These are phyloP conservation scores for Prochilodus magdalenae DNA, from an alignment of 2,113 vertebrate species.

Conservation along the genomic window DNA sequence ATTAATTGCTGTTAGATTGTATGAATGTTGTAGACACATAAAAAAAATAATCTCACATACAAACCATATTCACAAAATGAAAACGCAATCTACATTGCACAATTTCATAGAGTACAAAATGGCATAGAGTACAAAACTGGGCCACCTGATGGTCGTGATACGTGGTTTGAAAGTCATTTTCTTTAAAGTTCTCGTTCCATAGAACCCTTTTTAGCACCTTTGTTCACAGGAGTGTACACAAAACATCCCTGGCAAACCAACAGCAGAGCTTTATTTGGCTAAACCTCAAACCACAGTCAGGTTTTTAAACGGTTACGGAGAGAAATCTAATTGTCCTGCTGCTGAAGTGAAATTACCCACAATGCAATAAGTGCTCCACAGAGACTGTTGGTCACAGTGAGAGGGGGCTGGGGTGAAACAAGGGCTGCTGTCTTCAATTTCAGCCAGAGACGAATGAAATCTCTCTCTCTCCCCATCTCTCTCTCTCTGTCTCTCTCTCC, in stretches of 20 bases:
- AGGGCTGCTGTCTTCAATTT: constrained; percentile 40
- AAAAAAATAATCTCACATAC: too few relatives aligned
- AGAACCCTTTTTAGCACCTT: not conserved
- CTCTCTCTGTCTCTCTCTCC: not conserved
- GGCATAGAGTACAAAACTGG: too few relatives aligned
- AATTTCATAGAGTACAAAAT: too few relatives aligned
- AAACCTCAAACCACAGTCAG: constrained; percentile 26
- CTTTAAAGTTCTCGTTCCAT: not conserved
- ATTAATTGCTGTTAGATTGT: too few relatives aligned
- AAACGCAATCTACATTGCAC: too few relatives aligned
- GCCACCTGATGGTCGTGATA: too few relatives aligned
- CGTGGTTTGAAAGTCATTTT: too few relatives aligned
- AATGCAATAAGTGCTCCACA: constrained; percentile 63
- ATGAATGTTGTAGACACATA: too few relatives aligned
- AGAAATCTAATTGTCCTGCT: constrained; percentile 60
- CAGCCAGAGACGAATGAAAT: constrained; percentile 33
- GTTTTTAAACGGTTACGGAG: constrained; percentile 38
- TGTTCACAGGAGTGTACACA: not conserved
- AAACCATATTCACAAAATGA: too few relatives aligned
- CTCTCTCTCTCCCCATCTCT: constrained; percentile 11
- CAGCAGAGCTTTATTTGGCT: constrained; percentile 8
- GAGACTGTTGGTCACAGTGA: constrained; percentile 23
- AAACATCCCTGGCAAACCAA: not conserved
- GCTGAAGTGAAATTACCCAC: constrained; percentile 60
- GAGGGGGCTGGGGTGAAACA: constrained; percentile 27